These are phyloP conservation scores for Esox lucius DNA, from an alignment of 2,797 vertebrate genomes.

Conservation along the genomic window DNA sequence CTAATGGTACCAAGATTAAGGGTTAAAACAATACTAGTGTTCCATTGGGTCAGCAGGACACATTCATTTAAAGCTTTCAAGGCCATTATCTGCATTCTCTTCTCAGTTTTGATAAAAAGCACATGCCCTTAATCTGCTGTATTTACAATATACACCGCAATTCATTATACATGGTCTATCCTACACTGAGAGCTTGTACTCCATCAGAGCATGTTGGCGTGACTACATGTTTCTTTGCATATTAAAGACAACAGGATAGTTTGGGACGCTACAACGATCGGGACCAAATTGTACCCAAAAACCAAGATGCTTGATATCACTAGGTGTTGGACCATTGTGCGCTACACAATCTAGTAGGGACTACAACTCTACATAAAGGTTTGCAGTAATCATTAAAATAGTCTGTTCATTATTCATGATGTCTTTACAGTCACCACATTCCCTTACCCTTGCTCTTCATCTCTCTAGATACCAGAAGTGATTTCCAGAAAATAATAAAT, in stretches of 20 bases:
- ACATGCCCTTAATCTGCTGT: background rate
- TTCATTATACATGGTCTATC: background rate
- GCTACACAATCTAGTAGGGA: too few species aligned
- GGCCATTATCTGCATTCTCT: conserved; percentile 30
- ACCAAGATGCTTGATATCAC: too few species aligned
- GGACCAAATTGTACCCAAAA: too few species aligned
- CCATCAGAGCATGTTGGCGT: background rate
- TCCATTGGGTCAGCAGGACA: conserved; percentile 38
- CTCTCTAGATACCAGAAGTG: conserved; percentile 3
- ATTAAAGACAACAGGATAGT: background rate
- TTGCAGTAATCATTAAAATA: background rate
- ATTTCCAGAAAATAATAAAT: conserved; percentile 37
- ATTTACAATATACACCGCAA: background rate
- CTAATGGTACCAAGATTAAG: conserved; percentile 11
- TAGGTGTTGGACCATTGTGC: too few species aligned
- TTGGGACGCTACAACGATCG: too few species aligned
- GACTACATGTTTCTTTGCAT: background rate
- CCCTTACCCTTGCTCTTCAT: background rate
- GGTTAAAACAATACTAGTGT: conserved; percentile 9
- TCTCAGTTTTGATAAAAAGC: background rate
- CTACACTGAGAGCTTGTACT: background rate
- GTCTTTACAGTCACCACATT: background rate
- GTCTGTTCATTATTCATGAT: background rate
- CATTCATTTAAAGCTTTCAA: conserved; percentile 42
- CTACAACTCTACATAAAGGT: background rate